phyloP scores from a whole-genome alignment of 2,113 vertebrate species.

The Gracilinanus agilis region DNA sequence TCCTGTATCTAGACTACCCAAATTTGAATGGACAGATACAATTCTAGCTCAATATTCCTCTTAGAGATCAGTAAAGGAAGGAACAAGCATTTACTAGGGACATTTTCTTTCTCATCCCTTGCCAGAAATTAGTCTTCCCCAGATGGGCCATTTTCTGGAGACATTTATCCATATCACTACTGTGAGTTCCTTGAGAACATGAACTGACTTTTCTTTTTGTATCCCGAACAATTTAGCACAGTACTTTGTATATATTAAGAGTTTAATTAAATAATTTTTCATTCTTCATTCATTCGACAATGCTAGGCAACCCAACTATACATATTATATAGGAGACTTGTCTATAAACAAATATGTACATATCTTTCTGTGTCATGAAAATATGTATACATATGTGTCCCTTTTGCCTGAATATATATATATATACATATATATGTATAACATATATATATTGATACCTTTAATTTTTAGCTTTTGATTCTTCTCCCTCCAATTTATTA shows the following conservation, averaged over 20 bases:
- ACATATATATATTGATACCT: neutral
- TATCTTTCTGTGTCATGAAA: neutral
- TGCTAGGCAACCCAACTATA: neutral
- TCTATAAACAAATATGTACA: neutral
- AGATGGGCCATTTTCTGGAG: neutral
- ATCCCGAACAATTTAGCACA: neutral
- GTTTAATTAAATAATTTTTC: neutral
- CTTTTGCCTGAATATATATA: neutral
- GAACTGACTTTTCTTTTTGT: neutral
- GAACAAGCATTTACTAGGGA: neutral
- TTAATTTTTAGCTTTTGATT: neutral
- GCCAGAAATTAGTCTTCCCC: neutral
- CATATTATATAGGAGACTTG: neutral
- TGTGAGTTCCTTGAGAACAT: neutral
- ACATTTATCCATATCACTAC: neutral
- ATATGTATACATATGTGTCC: neutral
- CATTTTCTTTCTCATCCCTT: neutral
- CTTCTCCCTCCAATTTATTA: neutral
- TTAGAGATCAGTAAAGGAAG: neutral
- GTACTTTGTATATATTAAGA: neutral
- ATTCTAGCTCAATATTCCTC: neutral
- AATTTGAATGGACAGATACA: neutral
- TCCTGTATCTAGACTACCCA: neutral
- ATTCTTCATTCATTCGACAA: neutral
- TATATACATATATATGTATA: neutral